Evolutionary conservation across 2,888 invertebrate genomes (phyloP), one percentile per base, ranked within the genome.

Genomic region (Thymelicus acteon): DNA sequence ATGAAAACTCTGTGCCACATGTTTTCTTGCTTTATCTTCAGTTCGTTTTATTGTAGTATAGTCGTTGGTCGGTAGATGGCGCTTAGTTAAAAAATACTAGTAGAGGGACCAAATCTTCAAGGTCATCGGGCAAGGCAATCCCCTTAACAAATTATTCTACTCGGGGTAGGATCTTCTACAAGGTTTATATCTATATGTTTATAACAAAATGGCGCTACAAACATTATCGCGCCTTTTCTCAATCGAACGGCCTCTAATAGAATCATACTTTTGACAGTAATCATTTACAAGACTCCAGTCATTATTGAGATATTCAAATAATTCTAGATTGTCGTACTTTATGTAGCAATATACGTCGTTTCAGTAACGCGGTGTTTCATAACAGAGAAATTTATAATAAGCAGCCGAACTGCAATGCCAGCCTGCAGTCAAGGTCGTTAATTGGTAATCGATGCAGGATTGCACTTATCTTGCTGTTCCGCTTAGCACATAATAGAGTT

Each of bases 291-390:
- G 49, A 24, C 15, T 12, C 52, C 8, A 7, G 24, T 24, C 54
- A 40, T 60, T 40, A 60, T 60, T 40, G 8, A 62, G 48, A 37
- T 12, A 40, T 31, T 60, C 10, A 61, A 61, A 74, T 72, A 76
- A 65, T 75, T 72, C 72, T 60, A 72, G 67, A 72, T 72, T 68
- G 73, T 73, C 72, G 72, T 72, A 74, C 68, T 71, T 71, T 71
- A 73, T 76, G 77, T 74, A 66, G 77, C 78, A 79, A 79, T 76
- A 73, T 74, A 73, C 76, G 75, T 73, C 66, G 76, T 76, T 76
- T 78, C 74, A 77, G 75, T 77, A 77, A 75, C 75, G 79, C 78
- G 72, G 75, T 68, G 67, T 79, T 79, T 80, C 80, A 79, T 79
- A 80, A 80, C 75, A 74, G 77, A 76, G 77, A 79, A 79, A 80